Base-by-base conservation (phyloP, 1,140 invertebrate genomes). In the Drosophila littoralis region DNA sequence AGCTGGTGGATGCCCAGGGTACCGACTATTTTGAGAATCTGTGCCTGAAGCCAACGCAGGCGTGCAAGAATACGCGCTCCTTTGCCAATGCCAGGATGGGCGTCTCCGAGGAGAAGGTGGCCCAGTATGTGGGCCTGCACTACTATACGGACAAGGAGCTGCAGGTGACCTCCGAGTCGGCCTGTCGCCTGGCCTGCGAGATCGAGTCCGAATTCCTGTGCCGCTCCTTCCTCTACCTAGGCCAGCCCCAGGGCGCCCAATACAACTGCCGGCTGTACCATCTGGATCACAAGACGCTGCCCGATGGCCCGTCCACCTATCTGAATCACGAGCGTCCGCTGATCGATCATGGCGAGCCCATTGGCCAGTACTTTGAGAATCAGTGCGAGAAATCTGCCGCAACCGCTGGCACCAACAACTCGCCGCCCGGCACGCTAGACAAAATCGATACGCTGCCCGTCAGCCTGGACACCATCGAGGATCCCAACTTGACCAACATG, bases 1-100 rank as follows among this genome's bases (percentile, higher is more conserved):
- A 97, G 83, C 95, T 98, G 68, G 95, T 97, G 2, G 97, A 98
- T 79, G 96, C 97, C 1, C 96, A 96, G 79, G 97, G 97, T 22
- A 96, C 98, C 4, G 98, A 98, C 92, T 98, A 98, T 90, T 98
- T 98, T 92, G 98, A 98, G 93, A 98, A 98, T 93, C 93, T 98
- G n/a, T 98, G 97, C 88, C 93, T 98, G 73, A 97, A 97, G 93
- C 95, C 96, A 22, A 95, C 95, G 60, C 96, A 97, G 79, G 96
- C 97, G 10, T 98, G 97, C 92, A 96, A 97, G 90, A 95, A 95
- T 2, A 95, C 95, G 64, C 94, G 96, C 58, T 93, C 95, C 13
- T 98, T 96, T 93, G 94, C 95, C 71, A 94, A 95, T 43, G 97
- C 97, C 1, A 94, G 96, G 71, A 95, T 98, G 67, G 97, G 97